These are phyloP conservation scores for Tryphoninae sp. DNA, from an alignment of 2,888 invertebrate genomes.

Conservation along the genomic window DNA sequence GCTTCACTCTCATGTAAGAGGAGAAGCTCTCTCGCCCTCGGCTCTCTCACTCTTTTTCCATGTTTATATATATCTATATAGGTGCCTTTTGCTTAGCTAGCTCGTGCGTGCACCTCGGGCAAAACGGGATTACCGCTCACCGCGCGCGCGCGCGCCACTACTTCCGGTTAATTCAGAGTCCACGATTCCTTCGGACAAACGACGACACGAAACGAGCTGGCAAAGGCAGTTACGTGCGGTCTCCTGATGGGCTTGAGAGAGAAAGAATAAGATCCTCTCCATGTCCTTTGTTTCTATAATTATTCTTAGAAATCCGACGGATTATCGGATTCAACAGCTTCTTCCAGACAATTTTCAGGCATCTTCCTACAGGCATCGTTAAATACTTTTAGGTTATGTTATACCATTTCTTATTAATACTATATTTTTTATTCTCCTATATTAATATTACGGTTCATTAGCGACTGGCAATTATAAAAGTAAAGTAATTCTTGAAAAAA, in stretches of 20 bases:
- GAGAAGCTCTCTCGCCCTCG: conserved; percentile 30
- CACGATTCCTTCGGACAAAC: conserved; percentile 55
- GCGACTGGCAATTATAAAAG: no score
- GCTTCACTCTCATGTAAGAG: conserved; percentile 16
- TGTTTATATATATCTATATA: conserved; percentile 10
- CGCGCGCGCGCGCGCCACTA: conserved; percentile 59
- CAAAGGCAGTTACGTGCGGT: conserved; percentile 43
- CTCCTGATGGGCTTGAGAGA: conserved; percentile 27
- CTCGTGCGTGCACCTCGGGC: conserved; percentile 59
- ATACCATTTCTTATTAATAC: no score
- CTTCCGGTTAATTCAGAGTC: conserved; percentile 64
- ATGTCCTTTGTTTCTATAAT: conserved; percentile 2
- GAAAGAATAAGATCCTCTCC: neutral
- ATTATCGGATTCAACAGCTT: neutral
- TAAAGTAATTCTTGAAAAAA: no score
- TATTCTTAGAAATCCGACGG: neutral
- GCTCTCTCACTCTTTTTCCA: neutral
- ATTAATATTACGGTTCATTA: no score
- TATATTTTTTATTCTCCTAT: no score
- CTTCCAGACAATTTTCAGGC: neutral
- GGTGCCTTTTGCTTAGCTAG: neutral
- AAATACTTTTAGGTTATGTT: neutral
- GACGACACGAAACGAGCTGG: conserved; percentile 54
- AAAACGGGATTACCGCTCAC: conserved; percentile 62
- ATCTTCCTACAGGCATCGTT: neutral